A percentile compares a stretch with the other conserved stretches of the same genome.
Conservation (phyloP, 2,113 vertebrate species). For the Anhinga rufa region DNA sequence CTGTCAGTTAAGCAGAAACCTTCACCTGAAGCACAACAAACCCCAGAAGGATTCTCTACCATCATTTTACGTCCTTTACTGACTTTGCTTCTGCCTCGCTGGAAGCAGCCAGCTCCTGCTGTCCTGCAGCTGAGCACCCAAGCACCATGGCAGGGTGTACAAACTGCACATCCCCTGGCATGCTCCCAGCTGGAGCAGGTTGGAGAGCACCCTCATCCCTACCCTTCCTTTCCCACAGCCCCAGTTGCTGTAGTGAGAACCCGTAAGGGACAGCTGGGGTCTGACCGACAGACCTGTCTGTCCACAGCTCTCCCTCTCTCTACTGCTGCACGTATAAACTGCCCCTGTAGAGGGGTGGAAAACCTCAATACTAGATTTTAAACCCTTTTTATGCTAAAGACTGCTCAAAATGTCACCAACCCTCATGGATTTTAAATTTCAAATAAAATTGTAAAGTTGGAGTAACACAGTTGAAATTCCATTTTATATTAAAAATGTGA, state of each 20-base stretch:
- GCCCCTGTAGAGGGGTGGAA: neutral
- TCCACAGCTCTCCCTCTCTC: neutral
- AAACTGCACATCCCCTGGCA: neutral
- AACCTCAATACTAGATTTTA: neutral
- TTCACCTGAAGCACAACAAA: neutral
- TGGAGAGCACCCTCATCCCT: neutral
- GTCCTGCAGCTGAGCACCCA: neutral
- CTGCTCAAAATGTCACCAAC: neutral
- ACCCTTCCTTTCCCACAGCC: neutral
- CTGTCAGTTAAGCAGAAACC: neutral
- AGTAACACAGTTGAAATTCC: neutral
- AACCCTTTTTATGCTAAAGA: neutral
- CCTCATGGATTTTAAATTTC: neutral
- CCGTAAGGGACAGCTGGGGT: neutral
- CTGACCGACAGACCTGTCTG: fast-evolving
- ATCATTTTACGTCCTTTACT: neutral
- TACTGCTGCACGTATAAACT: neutral
- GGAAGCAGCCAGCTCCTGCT: neutral
- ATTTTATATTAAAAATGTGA: neutral
- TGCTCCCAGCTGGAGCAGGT: neutral
- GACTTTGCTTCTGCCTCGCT: neutral
- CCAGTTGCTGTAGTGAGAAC: fast-evolving
- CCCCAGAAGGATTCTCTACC: neutral
- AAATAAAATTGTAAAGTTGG: neutral
- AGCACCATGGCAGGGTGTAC: too few species aligned